Evolutionary conservation across 2,888 invertebrate species (phyloP).

Genomic region (Caenorhabditis doughertyi): DNA sequence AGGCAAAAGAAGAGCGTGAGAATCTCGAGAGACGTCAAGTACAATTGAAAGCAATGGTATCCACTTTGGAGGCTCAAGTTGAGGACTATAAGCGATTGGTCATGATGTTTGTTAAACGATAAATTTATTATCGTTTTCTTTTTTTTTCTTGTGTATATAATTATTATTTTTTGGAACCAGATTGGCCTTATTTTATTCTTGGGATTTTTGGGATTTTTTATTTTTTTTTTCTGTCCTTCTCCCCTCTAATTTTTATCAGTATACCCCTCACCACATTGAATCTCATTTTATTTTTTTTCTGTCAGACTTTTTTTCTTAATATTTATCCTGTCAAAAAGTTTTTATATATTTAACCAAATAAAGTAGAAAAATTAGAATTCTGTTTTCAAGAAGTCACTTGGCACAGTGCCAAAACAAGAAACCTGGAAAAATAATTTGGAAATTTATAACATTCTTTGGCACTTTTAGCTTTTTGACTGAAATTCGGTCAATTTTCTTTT

Average conservation of each 20-base stretch:
- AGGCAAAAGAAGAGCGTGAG: slow-evolving; percentile 52
- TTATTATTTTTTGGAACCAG: background rate
- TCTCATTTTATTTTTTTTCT: background rate
- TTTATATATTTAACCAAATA: slow-evolving; percentile 15
- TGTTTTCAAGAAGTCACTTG: background rate
- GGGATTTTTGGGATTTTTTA: background rate
- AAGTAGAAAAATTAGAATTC: slow-evolving; percentile 1
- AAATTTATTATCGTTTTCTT: slow-evolving; percentile 30
- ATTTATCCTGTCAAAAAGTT: background rate
- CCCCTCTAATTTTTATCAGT: too few relatives aligned
- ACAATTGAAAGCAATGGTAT: slow-evolving; percentile 62
- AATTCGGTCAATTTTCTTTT: too few relatives aligned
- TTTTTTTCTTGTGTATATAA: slow-evolving; percentile 20
- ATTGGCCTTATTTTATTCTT: background rate
- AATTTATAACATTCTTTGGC: too few relatives aligned
- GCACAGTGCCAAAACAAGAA: too few relatives aligned
- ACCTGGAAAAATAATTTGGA: too few relatives aligned
- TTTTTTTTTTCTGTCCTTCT: background rate
- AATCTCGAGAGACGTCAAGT: slow-evolving; percentile 63
- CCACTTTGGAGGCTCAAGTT: slow-evolving; percentile 67
- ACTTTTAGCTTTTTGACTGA: too few relatives aligned
- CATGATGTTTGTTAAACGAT: slow-evolving; percentile 62
- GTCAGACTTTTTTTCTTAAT: background rate
- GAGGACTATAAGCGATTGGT: slow-evolving; percentile 71
- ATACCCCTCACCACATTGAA: background rate